Evolutionary conservation across 2,113 vertebrate genomes (phyloP), one percentile per base, ranked within the genome.

Genomic region (Nesogale talazaci): DNA sequence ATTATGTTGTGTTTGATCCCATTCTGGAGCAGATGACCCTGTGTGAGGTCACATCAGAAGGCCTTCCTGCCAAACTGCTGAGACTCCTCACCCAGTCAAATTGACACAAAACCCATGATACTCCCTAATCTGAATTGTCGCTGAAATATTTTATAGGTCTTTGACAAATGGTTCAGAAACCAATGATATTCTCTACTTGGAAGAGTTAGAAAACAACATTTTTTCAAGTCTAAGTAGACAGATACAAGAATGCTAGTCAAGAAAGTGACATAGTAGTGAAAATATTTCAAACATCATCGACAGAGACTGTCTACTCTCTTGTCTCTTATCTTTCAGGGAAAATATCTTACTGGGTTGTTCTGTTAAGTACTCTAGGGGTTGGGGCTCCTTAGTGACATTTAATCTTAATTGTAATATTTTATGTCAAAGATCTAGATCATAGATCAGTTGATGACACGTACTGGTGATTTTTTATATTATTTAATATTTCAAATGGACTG

Each of bases 271-370:
- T 83, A 89, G 90, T 77, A 59, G 61, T 75, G 20, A 31, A 86
- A 83, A 79, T 25, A 93, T 93, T 85, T 92, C 84, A 84, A 92
- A 56, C 63, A 59, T 82, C 40, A 27, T 91, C 10, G 46, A 38
- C 77, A 46, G 16, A 87, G 38, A 69, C 65, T 38, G 36, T 72
- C 61, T 80, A 31, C 63, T 92, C 70, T 76, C 3, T 6, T 65
- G 23, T 88, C 42, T 93, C 46, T 93, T 82, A 57, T 92, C 70
- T 88, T 92, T 90, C 65, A 70, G 22, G 25, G 72, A 67, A 92
- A 94, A 75, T 29, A 75, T 92, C 79, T 86, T 76, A 80, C 36
- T 89, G 83, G 72, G 8, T 90, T 92, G 84, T 70, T 88, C 20
- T 90, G 16, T 40, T 46, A 57, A 89, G 83, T 27, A 52, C 59